Evolutionary conservation across 2,113 vertebrate species (phyloP).

Genomic region (Nanorana parkeri): DNA sequence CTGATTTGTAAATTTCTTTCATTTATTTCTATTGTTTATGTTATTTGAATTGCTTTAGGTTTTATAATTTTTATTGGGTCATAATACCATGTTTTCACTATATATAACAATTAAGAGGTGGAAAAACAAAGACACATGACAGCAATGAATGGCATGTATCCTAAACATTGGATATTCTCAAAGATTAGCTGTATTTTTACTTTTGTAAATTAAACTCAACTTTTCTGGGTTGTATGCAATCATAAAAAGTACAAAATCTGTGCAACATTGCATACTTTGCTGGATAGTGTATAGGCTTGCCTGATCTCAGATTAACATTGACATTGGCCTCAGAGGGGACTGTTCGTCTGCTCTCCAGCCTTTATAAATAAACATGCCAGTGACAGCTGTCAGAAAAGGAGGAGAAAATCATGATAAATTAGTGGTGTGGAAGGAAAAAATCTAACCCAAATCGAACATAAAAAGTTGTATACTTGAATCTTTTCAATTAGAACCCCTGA

Average conservation of each 20-base stretch:
- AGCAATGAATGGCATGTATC: neutral
- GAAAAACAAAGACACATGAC: neutral
- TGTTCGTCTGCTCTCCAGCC: slow-evolving; percentile 7
- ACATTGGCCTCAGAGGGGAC: slow-evolving; percentile 48
- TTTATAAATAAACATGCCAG: slow-evolving; percentile 47
- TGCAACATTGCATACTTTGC: slow-evolving; percentile 15
- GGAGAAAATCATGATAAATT: slow-evolving; percentile 41
- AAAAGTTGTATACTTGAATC: neutral
- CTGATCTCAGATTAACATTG: slow-evolving; percentile 52
- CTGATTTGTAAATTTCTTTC: too few relatives aligned
- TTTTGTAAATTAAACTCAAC: neutral
- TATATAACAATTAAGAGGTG: too few relatives aligned
- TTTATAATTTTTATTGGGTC: too few relatives aligned
- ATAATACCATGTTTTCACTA: too few relatives aligned
- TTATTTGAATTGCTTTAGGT: too few relatives aligned
- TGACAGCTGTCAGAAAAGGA: slow-evolving; percentile 47
- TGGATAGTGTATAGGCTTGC: slow-evolving; percentile 25
- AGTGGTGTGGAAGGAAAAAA: slow-evolving; percentile 34
- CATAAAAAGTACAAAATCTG: slow-evolving; percentile 2
- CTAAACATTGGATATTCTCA: neutral
- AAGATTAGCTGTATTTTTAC: neutral
- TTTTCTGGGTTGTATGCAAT: neutral
- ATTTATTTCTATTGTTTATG: too few relatives aligned
- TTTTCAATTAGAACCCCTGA: too few relatives aligned
- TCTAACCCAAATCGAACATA: neutral